These are phyloP conservation scores for Dallia pectoralis DNA, from an alignment of 2,797 vertebrate species.

Conservation along the genomic window DNA sequence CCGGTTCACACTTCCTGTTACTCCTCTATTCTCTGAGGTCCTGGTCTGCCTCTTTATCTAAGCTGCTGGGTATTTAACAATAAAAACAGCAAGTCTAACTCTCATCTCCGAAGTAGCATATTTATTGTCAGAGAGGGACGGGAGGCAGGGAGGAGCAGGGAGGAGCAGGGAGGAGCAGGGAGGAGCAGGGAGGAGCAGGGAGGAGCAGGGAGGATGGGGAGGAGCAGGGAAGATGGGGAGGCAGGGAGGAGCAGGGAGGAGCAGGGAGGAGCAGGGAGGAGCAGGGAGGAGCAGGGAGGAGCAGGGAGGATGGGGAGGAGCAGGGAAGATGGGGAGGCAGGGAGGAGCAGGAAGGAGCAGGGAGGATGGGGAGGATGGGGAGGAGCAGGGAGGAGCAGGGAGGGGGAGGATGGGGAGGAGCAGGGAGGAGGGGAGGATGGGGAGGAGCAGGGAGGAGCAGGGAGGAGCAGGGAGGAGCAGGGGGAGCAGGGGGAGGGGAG, in stretches of 20 bases:
- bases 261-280: too few species aligned
- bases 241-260: too few species aligned
- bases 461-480: too few species aligned
- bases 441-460: background rate
- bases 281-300: too few species aligned
- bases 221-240: too few species aligned
- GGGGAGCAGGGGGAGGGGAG: background rate
- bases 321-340: too few species aligned
- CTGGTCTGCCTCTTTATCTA: slow-evolving; percentile 51
- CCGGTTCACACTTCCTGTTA: slow-evolving; percentile 55
- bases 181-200: background rate
- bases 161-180: background rate
- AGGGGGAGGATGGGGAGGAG: background rate
- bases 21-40: slow-evolving; percentile 42
- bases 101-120: background rate
- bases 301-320: too few species aligned
- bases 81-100: slow-evolving; percentile 37
- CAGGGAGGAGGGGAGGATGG: too few species aligned
- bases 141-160: background rate
- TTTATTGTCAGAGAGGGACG: background rate
- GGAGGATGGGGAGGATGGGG: too few species aligned
- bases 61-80: slow-evolving; percentile 42
- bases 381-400: too few species aligned
- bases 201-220: background rate
- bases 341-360: too few species aligned